Conservation (phyloP, 2,797 vertebrate species). For the Rhinatrema bivittatum region DNA sequence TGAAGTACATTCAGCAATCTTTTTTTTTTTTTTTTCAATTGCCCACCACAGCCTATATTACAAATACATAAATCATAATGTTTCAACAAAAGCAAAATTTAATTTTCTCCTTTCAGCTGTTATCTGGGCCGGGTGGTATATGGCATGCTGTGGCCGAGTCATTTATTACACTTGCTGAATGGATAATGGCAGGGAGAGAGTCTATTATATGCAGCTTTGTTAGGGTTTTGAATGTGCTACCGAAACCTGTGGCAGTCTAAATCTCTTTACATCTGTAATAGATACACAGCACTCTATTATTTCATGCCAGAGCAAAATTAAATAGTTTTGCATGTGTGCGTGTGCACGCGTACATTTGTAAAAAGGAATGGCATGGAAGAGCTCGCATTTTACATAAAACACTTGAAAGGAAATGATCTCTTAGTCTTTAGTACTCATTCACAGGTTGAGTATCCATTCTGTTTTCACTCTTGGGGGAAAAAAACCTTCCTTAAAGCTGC, state of each 20-base stretch:
- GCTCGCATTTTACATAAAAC: constrained; percentile 29
- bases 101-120: constrained; percentile 89
- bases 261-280: constrained; percentile 71
- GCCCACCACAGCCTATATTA: constrained; percentile 75
- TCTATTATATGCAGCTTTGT: constrained; percentile 81
- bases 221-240: constrained; percentile 63
- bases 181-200: constrained; percentile 80
- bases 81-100: constrained; percentile 97
- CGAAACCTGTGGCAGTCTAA: constrained; percentile 61
- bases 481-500: too few species aligned
- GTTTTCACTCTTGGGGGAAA: neutral
- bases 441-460: neutral
- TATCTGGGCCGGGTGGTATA: constrained; percentile 84
- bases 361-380: neutral
- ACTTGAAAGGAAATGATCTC: constrained; percentile 11
- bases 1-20: constrained; percentile 52
- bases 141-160: constrained; percentile 76
- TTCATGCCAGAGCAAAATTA: constrained; percentile 63
- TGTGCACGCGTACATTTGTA: neutral
- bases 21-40: constrained; percentile 51
- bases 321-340: constrained; percentile 43
- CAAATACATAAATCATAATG: constrained; percentile 99
- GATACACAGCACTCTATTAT: constrained; percentile 71
- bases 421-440: constrained; percentile 3
- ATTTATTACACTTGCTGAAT: constrained; percentile 94